Evolutionary conservation across 2,888 invertebrate genomes (phyloP).

Genomic region (Ichneumoninae sp.): DNA sequence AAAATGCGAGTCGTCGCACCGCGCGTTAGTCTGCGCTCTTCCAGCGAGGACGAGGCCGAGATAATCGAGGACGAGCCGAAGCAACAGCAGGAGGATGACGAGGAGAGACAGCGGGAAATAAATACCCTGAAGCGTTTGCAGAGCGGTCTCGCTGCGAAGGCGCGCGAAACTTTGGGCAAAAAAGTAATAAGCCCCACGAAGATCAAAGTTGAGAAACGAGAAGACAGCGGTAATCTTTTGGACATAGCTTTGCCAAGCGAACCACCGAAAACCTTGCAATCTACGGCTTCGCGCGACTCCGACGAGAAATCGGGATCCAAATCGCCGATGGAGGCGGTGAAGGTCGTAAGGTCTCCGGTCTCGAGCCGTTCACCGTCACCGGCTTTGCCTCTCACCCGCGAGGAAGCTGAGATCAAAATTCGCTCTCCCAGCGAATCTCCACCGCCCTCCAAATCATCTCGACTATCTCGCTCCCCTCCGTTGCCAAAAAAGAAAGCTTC

Average conservation of each 20-base stretch:
- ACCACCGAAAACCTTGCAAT: conserved; percentile 73
- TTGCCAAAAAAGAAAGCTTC: conserved; percentile 60
- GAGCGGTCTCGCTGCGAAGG: conserved; percentile 89
- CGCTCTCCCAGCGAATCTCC: conserved; percentile 77
- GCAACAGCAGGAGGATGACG: conserved; percentile 84
- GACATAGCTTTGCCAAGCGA: conserved; percentile 82
- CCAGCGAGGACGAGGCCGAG: conserved; percentile 84
- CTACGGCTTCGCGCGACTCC: conserved; percentile 32
- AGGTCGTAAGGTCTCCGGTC: conserved; percentile 60
- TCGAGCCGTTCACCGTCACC: conserved; percentile 81
- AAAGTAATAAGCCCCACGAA: conserved; percentile 83
- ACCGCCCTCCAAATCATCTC: conserved; percentile 54
- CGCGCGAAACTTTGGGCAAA: conserved; percentile 89
- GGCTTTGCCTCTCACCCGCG: conserved; percentile 79
- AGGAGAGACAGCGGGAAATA: conserved; percentile 88
- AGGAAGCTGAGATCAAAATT: conserved; percentile 77
- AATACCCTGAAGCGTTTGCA: conserved; percentile 88
- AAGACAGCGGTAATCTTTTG: conserved; percentile 73
- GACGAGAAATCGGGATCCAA: conserved; percentile 45
- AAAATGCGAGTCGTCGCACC: conserved; percentile 77
- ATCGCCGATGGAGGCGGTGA: conserved; percentile 20
- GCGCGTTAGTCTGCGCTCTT: conserved; percentile 81
- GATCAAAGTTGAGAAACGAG: conserved; percentile 76
- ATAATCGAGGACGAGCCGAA: conserved; percentile 86
- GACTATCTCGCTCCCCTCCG: conserved; percentile 68